Base-by-base conservation (phyloP, 2,888 invertebrate species). In the Chalcis sispes region DNA sequence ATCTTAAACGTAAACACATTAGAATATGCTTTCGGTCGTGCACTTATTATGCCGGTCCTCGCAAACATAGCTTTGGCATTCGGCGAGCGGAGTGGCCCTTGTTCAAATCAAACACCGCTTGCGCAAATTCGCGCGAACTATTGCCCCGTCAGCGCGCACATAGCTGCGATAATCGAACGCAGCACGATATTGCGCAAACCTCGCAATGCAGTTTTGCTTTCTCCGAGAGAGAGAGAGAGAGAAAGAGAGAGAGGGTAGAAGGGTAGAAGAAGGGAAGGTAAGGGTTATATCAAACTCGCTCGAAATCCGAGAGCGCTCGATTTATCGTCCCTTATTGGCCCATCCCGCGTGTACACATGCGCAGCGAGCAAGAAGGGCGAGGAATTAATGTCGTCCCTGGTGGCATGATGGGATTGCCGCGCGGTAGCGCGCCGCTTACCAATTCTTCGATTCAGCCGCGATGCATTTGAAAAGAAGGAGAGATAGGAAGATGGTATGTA, bases 11-110 rank as follows among this genome's bases (percentile, higher is more conserved):
- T n/a, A n/a, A n/a, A n/a, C n/a, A n/a, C n/a, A n/a, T n/a, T n/a
- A n/a, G n/a, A n/a, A n/a, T n/a, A n/a, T n/a, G n/a, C n/a, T n/a
- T n/a, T n/a, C n/a, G n/a, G n/a, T n/a, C n/a, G n/a, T n/a, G n/a
- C n/a, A n/a, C n/a, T n/a, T n/a, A n/a, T n/a, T n/a, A n/a, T n/a
- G n/a, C 8, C 20, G 32, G 65, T 72, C 65, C 67, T 42, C 32
- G 65, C 65, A 73, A 65, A 74, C 36, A 83, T 83, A 82, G 82
- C 81, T 82, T 82, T 82, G 81, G 80, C 81, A 80, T 82, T 80
- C 81, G 79, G 80, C 72, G 81, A 79, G 81, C n/a, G n/a, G n/a
- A n/a, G n/a, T n/a, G 79, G 78, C 79, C 80, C 78, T 82, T 79
- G 80, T 80, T 81, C 79, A 77, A 82, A 82, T 81, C 80, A 78